These are phyloP conservation scores for Carterocephalus palaemon DNA, from an alignment of 2,888 invertebrate species.

Conservation along the genomic window DNA sequence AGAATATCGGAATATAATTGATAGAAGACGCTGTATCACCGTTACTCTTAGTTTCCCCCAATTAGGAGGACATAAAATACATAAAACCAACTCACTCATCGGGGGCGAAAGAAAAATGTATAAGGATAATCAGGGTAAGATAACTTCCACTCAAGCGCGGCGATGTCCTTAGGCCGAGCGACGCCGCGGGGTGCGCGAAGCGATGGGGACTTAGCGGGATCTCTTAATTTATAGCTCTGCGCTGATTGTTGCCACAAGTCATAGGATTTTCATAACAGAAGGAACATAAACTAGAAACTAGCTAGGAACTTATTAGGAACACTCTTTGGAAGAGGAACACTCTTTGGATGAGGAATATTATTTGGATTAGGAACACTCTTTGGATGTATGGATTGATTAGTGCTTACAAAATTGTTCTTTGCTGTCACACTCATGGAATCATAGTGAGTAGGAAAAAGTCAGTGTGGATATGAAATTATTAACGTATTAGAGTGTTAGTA, in stretches of 20 bases:
- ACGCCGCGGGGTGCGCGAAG: slow-evolving; percentile 67
- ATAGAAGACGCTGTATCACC: slow-evolving; percentile 11
- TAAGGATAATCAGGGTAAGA: slow-evolving; percentile 62
- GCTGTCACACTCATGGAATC: too few relatives aligned
- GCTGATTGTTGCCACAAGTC: slow-evolving; percentile 41
- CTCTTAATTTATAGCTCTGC: slow-evolving; percentile 75
- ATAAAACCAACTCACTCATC: slow-evolving; percentile 24
- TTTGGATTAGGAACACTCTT: too few relatives aligned
- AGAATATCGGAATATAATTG: background rate
- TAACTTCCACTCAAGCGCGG: slow-evolving; percentile 66
- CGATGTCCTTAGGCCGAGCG: slow-evolving; percentile 62
- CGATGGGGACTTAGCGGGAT: slow-evolving; percentile 76
- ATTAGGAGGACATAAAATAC: slow-evolving; percentile 24
- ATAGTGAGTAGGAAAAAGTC: too few relatives aligned
- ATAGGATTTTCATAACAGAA: background rate
- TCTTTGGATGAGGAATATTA: too few relatives aligned
- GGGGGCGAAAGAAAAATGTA: slow-evolving; percentile 47
- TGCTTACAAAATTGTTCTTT: too few relatives aligned
- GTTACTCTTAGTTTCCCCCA: slow-evolving; percentile 12
- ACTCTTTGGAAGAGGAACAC: too few relatives aligned
- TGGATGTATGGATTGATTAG: too few relatives aligned
- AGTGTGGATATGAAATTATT: too few relatives aligned
- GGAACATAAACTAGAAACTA: too few relatives aligned
- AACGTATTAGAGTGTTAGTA: too few relatives aligned
- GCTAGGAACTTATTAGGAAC: too few relatives aligned